phyloP scores from a whole-genome alignment of 2,888 invertebrate species.

The Acrocera orbiculus region DNA sequence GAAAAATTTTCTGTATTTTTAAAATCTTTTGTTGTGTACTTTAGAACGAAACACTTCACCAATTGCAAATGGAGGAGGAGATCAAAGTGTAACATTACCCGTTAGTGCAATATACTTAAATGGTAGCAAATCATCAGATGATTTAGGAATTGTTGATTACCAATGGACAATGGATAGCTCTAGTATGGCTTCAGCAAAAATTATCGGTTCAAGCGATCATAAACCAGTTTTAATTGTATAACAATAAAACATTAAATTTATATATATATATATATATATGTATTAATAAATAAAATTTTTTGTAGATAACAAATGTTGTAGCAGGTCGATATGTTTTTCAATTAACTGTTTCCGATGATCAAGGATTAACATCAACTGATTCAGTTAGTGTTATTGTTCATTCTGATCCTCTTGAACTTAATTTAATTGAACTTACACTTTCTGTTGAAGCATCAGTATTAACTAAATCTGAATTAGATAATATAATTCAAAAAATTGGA shows the following conservation, averaged over 20 bases:
- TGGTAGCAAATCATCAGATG: conserved; percentile 71
- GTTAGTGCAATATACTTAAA: conserved; percentile 60
- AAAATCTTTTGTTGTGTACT: too few species aligned
- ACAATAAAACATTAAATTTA: conserved; percentile 1
- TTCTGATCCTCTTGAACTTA: conserved; percentile 51
- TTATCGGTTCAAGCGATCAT: conserved; percentile 58
- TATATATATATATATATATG: conserved; percentile 10
- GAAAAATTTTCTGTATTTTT: neutral
- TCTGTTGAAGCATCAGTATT: conserved; percentile 53
- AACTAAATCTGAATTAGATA: conserved; percentile 43
- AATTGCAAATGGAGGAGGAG: conserved; percentile 74
- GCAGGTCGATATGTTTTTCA: conserved; percentile 78
- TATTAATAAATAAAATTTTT: conserved; percentile 17
- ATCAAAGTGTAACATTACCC: conserved; percentile 60
- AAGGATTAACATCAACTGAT: conserved; percentile 67
- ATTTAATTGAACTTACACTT: conserved; percentile 65
- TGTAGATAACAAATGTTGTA: conserved; percentile 61
- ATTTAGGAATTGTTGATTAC: conserved; percentile 70
- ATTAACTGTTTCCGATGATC: conserved; percentile 77
- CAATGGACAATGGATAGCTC: conserved; percentile 62
- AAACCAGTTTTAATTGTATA: conserved; percentile 57
- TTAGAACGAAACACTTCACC: conserved; percentile 78
- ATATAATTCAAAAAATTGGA: conserved; percentile 57
- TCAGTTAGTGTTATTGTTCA: conserved; percentile 72
- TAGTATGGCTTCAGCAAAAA: conserved; percentile 66